Evolutionary conservation across 2,797 vertebrate genomes (phyloP).

Genomic region (Gobio occitaniae): DNA sequence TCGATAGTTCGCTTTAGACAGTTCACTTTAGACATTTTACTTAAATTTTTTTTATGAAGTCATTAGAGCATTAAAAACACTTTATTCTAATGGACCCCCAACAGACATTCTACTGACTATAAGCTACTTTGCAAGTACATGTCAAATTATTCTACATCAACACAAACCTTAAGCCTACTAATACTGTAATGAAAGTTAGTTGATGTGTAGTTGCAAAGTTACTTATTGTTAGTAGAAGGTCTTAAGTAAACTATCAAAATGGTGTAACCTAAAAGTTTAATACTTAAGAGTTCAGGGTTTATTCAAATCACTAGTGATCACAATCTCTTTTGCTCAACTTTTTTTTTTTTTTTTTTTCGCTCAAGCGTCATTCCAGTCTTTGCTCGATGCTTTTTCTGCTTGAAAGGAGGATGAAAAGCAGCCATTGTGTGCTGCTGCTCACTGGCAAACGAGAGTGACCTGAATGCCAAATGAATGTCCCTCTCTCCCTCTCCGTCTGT

Average conservation of each 20-base stretch:
- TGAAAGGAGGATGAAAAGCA: slow-evolving; percentile 9
- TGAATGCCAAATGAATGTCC: not conserved
- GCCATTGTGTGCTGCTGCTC: slow-evolving; percentile 1
- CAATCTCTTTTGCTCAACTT: too few species aligned
- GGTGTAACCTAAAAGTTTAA: not conserved
- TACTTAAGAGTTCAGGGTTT: not conserved
- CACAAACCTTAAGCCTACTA: too few species aligned
- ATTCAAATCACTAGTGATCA: not conserved
- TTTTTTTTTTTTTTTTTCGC: too few species aligned
- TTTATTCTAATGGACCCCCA: not conserved
- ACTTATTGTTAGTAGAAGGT: too few species aligned
- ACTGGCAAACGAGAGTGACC: slow-evolving; percentile 2
- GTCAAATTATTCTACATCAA: too few species aligned
- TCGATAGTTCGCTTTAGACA: not conserved
- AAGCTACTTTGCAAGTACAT: not conserved
- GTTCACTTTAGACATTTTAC: too few species aligned
- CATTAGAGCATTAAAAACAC: not conserved
- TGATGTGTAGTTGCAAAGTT: not conserved
- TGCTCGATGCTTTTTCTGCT: not conserved
- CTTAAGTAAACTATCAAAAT: not conserved
- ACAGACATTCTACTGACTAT: not conserved
- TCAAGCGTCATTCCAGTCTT: not conserved
- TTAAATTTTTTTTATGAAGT: not conserved
- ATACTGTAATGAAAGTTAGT: not conserved
- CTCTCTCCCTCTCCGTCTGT: not conserved